phyloP scores from a whole-genome alignment of 1,140 invertebrate species.

The Hestina assimilis region DNA sequence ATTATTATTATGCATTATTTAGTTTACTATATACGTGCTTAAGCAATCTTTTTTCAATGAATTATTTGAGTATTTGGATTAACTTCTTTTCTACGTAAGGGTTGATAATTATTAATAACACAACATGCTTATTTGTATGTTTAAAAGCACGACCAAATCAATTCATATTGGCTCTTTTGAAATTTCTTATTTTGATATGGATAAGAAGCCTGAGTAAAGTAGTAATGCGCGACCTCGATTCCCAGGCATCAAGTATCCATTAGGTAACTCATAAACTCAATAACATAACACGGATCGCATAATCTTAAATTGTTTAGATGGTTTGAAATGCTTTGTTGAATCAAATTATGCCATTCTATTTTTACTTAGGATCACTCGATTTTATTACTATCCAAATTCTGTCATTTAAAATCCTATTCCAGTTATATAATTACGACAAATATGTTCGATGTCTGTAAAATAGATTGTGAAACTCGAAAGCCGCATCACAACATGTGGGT shows the following conservation, averaged over 20 bases:
- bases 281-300: slow-evolving; percentile 7
- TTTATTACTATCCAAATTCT: no score
- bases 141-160: not conserved
- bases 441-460: no score
- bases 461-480: slow-evolving; percentile 53
- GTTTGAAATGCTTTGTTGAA: not conserved
- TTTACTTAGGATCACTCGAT: no score
- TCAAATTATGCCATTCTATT: not conserved
- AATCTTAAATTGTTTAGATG: not conserved
- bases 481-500: slow-evolving; percentile 51
- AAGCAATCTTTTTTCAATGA: not conserved
- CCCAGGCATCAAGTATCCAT: slow-evolving; percentile 8
- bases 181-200: slow-evolving; percentile 3
- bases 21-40: not conserved
- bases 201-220: slow-evolving; percentile 1
- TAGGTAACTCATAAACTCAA: slow-evolving; percentile 3
- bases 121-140: not conserved
- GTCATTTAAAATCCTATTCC: not conserved
- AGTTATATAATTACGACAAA: not conserved
- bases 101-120: no score
- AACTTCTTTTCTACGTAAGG: no score
- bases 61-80: no score
- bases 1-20: not conserved
- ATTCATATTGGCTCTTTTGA: not conserved
- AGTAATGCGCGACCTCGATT: slow-evolving; percentile 7